A percentile compares a stretch with the other conserved stretches of the same genome.
These are phyloP conservation scores for Microtus oregoni DNA, from an alignment of 2,113 vertebrate genomes.

Conservation along the genomic window DNA sequence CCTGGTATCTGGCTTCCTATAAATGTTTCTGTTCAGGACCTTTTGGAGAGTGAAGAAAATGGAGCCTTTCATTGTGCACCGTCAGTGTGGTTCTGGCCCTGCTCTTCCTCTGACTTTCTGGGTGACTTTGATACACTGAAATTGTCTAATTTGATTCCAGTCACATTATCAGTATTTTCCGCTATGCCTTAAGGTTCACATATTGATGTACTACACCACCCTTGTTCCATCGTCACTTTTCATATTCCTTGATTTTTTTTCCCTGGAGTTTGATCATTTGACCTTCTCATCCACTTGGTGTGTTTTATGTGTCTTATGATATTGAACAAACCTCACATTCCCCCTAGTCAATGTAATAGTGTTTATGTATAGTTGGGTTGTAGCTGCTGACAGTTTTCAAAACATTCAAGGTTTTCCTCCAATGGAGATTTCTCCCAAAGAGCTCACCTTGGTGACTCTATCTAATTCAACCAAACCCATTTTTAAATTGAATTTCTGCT, in stretches of 20 bases:
- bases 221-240: neutral
- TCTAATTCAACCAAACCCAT: neutral
- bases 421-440: neutral
- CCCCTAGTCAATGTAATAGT: neutral
- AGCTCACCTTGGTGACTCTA: neutral
- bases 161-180: conserved; percentile 6
- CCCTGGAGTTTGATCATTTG: neutral
- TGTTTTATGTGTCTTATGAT: neutral
- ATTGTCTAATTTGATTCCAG: neutral
- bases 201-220: neutral
- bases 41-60: neutral
- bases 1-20: neutral
- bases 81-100: neutral
- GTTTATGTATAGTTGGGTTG: neutral
- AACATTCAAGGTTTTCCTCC: neutral
- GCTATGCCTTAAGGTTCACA: neutral
- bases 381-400: neutral
- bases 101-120: neutral
- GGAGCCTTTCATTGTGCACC: neutral
- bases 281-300: neutral
- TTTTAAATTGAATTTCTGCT: neutral
- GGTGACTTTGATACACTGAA: neutral
- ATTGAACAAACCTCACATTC: neutral
- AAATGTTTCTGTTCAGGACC: neutral
- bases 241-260: neutral